Conservation (phyloP, 1,140 invertebrate species). For the Cotesia typhae region DNA sequence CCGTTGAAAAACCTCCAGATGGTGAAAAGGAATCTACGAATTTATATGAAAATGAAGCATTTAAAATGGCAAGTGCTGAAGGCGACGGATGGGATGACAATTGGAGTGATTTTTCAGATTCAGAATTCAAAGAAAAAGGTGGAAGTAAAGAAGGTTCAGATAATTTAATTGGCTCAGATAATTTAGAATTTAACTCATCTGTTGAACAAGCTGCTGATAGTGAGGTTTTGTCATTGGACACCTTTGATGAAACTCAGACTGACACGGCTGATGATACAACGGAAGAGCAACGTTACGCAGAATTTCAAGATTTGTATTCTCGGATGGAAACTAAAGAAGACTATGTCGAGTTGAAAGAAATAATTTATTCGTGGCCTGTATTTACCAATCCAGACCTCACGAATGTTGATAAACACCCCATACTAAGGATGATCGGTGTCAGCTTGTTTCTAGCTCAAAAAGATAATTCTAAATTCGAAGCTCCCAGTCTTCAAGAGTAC, state of each 20-base stretch:
- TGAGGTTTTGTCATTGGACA: not conserved
- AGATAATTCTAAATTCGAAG: constrained; percentile 39
- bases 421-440: constrained; percentile 47
- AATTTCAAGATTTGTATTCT: constrained; percentile 49
- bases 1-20: not conserved
- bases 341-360: constrained; percentile 50
- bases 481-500: constrained; percentile 51
- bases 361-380: constrained; percentile 49
- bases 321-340: constrained; percentile 47
- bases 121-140: constrained; percentile 36
- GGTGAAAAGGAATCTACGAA: not conserved
- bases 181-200: not conserved
- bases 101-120: constrained; percentile 54
- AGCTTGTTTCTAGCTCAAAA: constrained; percentile 41
- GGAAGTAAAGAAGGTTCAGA: not conserved
- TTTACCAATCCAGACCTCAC: constrained; percentile 49
- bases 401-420: constrained; percentile 48
- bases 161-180: not conserved
- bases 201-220: not conserved
- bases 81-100: constrained; percentile 49
- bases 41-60: constrained; percentile 26
- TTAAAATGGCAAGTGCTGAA: constrained; percentile 15
- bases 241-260: not conserved
- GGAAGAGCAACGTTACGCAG: constrained; percentile 50
- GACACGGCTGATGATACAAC: constrained; percentile 40